Evolutionary conservation across 2,888 invertebrate genomes (phyloP).

Genomic region (Xestoiulus laeticollis): DNA sequence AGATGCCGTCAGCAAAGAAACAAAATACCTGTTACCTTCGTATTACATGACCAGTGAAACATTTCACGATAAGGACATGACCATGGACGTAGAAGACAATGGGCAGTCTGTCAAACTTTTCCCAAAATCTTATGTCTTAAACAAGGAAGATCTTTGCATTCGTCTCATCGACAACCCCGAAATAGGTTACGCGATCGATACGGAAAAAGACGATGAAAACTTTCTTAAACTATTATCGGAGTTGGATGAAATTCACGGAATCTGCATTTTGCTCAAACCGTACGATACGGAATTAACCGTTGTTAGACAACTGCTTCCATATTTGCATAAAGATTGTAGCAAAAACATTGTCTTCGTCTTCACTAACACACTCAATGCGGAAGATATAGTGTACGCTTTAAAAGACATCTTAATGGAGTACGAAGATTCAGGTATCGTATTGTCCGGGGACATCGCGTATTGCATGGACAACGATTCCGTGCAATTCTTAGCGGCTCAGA

Average conservation of each 20-base stretch:
- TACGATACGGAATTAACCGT: slow-evolving; percentile 55
- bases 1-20: slow-evolving; percentile 2
- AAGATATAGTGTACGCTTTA: slow-evolving; percentile 47
- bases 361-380: slow-evolving; percentile 57
- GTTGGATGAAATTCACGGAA: slow-evolving; percentile 47
- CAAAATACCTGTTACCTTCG: not conserved
- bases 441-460: slow-evolving; percentile 52
- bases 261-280: slow-evolving; percentile 57
- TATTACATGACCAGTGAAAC: too few species aligned
- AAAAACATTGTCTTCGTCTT: slow-evolving; percentile 59
- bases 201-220: slow-evolving; percentile 56
- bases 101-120: slow-evolving; percentile 25
- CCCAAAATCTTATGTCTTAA: slow-evolving; percentile 42
- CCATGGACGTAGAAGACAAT: not conserved
- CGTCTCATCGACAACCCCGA: slow-evolving; percentile 60
- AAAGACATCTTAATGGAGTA: not conserved
- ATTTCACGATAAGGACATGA: too few species aligned
- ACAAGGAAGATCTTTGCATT: not conserved
- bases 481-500: slow-evolving; percentile 56
- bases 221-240: slow-evolving; percentile 40
- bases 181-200: slow-evolving; percentile 58
- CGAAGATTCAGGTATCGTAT: not conserved
- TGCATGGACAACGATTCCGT: slow-evolving; percentile 58
- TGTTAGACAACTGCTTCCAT: slow-evolving; percentile 57
- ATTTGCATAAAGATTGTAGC: slow-evolving; percentile 57